Base-by-base conservation (phyloP, 2,113 vertebrate species). In the Lepus europaeus region DNA sequence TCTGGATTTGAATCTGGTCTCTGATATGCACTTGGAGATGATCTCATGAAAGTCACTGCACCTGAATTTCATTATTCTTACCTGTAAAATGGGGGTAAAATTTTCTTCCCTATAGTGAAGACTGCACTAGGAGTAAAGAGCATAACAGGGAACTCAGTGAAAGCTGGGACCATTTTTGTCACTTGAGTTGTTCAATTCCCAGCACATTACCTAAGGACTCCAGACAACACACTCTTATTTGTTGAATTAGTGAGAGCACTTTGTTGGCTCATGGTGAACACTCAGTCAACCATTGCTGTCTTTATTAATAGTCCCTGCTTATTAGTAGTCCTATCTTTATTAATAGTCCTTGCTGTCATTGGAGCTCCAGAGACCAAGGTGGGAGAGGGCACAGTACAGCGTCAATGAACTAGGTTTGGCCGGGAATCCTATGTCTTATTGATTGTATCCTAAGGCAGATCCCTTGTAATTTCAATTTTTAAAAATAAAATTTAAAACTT, bases 321-420 rank as follows among this genome's bases (percentile, higher is more conserved):
- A 13, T 59, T 59, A 45, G 6, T 8, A 45, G 6, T 45, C 45
- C 16, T 84, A 4, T 64, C 88, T 95, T 89, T 90, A 61, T 81
- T 76, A 68, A 39, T 63, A 69, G 9, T 7, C 1, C 49, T 85
- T 79, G 17, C 36, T 89, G 53, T 25, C 19, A 4, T 77, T 36
- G 33, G 14, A 74, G 27, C 68, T 77, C 39, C 69, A 4, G 77
- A 19, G 63, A 14, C 20, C 0, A 2, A 53, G 17, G 16, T 12
- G 53, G 13, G 10, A 10, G 25, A n/a, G 23, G 3, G 10, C 8
- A 27, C 1, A 1, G 13, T 1, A 3, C 56, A 13, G 19, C 31
- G 53, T 29, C n/a, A 17, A 12, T 11, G 72, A 79, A 3, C 22
- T 36, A 36, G 23, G 20, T 53, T 72, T 80, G 70, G 66, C 45